phyloP scores from a whole-genome alignment of 2,888 invertebrate species.

The Bhutanitis thaidina region DNA sequence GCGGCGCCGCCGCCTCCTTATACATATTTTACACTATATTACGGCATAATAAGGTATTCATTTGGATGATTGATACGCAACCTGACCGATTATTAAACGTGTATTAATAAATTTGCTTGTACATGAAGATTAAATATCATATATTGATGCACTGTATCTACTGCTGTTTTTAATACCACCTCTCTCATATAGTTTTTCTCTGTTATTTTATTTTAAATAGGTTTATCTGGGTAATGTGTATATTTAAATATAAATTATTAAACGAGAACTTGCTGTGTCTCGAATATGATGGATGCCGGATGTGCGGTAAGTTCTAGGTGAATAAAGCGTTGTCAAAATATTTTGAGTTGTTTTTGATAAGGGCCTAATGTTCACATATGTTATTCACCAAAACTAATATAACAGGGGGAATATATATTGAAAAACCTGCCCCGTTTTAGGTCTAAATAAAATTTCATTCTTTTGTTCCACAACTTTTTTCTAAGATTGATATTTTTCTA shows the following conservation, averaged over 20 bases:
- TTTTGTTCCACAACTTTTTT: too few species aligned
- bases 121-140: conserved; percentile 88
- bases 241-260: conserved; percentile 78
- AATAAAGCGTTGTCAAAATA: conserved; percentile 74
- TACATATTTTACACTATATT: conserved; percentile 35
- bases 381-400: too few species aligned
- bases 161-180: conserved; percentile 78
- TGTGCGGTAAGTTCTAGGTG: conserved; percentile 73
- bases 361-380: conserved; percentile 22
- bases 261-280: conserved; percentile 66
- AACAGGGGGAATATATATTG: too few species aligned
- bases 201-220: conserved; percentile 57
- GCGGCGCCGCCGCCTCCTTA: conserved; percentile 34
- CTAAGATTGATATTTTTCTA: too few species aligned
- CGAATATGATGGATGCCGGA: conserved; percentile 69
- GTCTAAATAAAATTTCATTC: too few species aligned
- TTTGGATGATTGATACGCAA: conserved; percentile 58
- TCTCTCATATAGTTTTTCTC: conserved; percentile 35
- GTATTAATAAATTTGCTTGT: conserved; percentile 86
- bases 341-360: conserved; percentile 64
- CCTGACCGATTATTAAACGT: conserved; percentile 64
- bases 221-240: conserved; percentile 76
- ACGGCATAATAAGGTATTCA: conserved; percentile 79
- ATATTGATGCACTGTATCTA: conserved; percentile 86
- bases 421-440: too few species aligned